A percentile compares a stretch with the other conserved stretches of the same genome.
Conservation (phyloP, 2,113 vertebrate genomes). For the Lagenorhynchus albirostris region DNA sequence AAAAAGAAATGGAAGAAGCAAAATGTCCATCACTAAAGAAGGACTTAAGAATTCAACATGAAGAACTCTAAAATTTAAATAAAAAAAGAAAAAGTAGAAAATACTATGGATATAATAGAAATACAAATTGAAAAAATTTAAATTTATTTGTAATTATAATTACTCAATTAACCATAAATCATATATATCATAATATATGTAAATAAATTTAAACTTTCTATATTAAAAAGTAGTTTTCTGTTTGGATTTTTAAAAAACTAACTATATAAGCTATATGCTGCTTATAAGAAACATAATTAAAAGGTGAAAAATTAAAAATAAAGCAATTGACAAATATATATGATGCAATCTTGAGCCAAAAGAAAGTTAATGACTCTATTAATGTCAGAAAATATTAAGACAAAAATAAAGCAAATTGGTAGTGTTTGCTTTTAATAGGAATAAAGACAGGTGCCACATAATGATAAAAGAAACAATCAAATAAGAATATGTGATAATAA, state of each 20-base stretch:
- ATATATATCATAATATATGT: not conserved
- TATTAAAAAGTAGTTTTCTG: not conserved
- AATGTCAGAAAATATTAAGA: not conserved
- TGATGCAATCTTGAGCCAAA: not conserved
- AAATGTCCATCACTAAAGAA: not conserved
- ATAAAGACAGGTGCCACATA: not conserved
- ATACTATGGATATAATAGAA: not conserved
- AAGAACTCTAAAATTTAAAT: not conserved
- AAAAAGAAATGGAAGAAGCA: too few relatives aligned
- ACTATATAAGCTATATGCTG: not conserved
- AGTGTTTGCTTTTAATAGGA: not conserved
- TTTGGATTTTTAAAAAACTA: not conserved
- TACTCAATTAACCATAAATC: not conserved
- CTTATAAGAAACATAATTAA: not conserved
- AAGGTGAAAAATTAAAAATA: not conserved
- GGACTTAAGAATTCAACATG: not conserved
- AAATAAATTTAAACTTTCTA: not conserved
- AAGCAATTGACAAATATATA: not conserved
- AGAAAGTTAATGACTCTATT: not conserved
- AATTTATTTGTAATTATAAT: too few relatives aligned
- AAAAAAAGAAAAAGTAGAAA: not conserved
- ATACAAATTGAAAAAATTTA: not conserved
- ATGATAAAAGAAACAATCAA: not conserved
- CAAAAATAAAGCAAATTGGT: not conserved
- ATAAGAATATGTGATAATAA: not conserved